These are phyloP conservation scores for Rapana venosa DNA, from an alignment of 2,888 invertebrate species.

Conservation along the genomic window DNA sequence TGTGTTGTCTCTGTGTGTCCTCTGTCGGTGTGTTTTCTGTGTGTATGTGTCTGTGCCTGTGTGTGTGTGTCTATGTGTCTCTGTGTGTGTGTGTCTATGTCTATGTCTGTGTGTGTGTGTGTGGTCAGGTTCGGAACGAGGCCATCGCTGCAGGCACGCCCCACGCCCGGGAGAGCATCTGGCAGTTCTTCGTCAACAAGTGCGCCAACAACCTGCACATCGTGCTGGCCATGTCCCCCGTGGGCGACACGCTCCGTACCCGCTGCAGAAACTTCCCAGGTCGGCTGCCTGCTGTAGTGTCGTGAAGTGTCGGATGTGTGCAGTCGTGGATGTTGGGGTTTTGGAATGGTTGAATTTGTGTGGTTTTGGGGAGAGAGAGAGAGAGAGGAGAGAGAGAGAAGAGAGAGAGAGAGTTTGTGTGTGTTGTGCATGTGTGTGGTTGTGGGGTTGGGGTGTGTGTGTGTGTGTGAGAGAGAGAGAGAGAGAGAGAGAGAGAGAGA, in stretches of 20 bases:
- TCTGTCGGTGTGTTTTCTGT: background rate
- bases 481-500: no score
- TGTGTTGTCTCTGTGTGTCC: background rate
- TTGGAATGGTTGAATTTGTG: background rate
- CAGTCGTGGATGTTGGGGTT: background rate
- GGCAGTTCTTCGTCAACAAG: conserved; percentile 89
- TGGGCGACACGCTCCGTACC: conserved; percentile 88
- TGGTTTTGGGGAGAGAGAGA: no score
- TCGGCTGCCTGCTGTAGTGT: conserved; percentile 38
- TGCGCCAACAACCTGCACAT: conserved; percentile 92
- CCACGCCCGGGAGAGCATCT: conserved; percentile 88
- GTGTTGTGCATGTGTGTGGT: no score
- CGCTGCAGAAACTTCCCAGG: conserved; percentile 92
- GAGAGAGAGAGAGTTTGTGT: no score
- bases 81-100: background rate
- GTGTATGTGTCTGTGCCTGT: no score
- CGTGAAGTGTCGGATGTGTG: background rate
- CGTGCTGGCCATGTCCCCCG: conserved; percentile 93
- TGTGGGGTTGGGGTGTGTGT: no score
- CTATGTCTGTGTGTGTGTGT: background rate
- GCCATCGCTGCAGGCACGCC: conserved; percentile 86
- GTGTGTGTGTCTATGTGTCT: background rate
- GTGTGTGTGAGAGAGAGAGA: no score
- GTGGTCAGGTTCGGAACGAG: conserved; percentile 82
- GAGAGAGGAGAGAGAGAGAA: no score